A percentile compares a stretch with the other conserved stretches of the same genome.
These are phyloP conservation scores for Myiagra hebetior DNA, from an alignment of 2,113 vertebrate species.

Conservation along the genomic window DNA sequence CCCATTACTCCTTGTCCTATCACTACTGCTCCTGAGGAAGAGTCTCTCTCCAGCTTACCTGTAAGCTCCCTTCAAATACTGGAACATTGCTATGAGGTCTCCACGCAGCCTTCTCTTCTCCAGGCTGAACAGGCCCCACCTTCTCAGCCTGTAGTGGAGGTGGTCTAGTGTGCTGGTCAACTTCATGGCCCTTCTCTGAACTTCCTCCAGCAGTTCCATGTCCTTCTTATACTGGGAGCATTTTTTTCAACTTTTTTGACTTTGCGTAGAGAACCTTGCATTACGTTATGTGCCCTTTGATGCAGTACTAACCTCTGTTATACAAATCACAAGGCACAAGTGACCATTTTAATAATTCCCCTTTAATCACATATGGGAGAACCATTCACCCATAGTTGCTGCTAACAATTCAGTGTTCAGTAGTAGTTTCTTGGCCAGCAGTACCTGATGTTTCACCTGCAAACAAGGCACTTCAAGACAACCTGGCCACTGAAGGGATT, in stretches of 20 bases:
- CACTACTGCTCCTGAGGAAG: neutral
- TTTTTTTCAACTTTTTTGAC: neutral
- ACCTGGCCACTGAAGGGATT: neutral
- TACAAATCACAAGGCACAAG: neutral
- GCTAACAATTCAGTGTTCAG: neutral
- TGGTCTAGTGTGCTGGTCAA: neutral
- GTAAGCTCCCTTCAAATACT: too few relatives aligned
- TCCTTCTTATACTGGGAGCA: too few relatives aligned
- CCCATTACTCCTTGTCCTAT: neutral
- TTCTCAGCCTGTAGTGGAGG: neutral
- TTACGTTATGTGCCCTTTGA: neutral
- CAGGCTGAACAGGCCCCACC: neutral
- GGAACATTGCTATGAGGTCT: neutral
- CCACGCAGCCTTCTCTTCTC: neutral
- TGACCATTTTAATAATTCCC: neutral
- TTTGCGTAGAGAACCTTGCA: neutral
- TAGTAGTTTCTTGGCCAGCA: neutral
- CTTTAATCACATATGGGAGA: neutral
- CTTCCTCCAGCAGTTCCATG: neutral
- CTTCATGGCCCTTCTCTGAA: neutral
- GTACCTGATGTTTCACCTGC: neutral
- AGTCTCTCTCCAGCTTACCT: neutral
- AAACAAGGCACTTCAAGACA: neutral
- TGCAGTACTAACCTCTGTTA: neutral
- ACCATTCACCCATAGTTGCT: neutral